Base-by-base conservation (phyloP, 2,888 invertebrate species). In the Cybosia mesomella region DNA sequence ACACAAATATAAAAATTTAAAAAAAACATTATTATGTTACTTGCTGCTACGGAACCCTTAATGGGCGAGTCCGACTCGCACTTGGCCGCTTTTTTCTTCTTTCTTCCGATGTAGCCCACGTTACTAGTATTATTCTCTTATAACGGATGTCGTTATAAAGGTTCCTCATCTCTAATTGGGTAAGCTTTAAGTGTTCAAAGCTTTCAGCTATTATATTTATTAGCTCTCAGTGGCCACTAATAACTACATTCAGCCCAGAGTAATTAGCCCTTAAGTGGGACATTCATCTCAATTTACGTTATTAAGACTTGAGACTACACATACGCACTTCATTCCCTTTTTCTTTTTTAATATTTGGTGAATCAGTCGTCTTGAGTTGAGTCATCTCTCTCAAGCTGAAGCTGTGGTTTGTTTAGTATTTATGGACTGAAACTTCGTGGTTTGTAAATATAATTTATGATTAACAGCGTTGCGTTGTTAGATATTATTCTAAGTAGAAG, bases 231-330 rank as follows among this genome's bases (percentile, higher is more conserved):
- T 39, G 59, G 15, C 24, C 36, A 28, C 18, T 24, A 55, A 21
- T 21, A 39, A 43, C 22, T 21, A 53, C n/a, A 55, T 62, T 75
- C 65, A 62, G 55, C 61, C 64, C 70, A 71, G 65, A 69, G 75
- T 71, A 75, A 68, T 72, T 74, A 83, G 66, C 34, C 18, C 63
- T 79, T 66, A 71, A 80, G 77, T 76, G 74, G 70, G 22, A 32
- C 61, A 74, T 68, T 72, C 67, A 68, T 70, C 71, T 77, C 68
- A 72, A 71, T 79, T 73, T 67, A 67, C 64, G 64, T 69, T 32
- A 69, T 68, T 68, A 64, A 66, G 65, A 64, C 36, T 54, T 66
- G 21, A 70, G 58, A 66, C 43, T 63, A 54, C 28, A 32, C 64
- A 34, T 61, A n/a, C 58, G 57, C 61, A 39, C 53, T 66, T 61